Conservation (phyloP, 1,140 invertebrate species). For the Zeugodacus cucurbitae region DNA sequence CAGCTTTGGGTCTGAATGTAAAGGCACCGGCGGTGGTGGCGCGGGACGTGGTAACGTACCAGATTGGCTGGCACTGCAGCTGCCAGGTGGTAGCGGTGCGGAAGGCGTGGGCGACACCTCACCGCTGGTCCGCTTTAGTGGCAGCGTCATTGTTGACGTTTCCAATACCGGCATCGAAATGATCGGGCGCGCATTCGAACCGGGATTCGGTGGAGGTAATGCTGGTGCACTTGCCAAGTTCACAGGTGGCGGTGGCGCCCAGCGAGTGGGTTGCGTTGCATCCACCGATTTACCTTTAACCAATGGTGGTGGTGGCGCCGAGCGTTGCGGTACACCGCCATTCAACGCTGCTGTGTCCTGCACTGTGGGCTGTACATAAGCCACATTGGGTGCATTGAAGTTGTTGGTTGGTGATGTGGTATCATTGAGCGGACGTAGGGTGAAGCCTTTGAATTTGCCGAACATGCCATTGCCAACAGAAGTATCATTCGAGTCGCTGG, state of each 20-base stretch:
- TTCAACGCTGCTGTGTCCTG: constrained; percentile 47
- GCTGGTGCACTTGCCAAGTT: constrained; percentile 65
- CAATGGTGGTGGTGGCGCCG: constrained; percentile 59
- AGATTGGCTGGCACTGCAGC: constrained; percentile 60
- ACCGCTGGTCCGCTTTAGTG: constrained; percentile 69
- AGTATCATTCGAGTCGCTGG: constrained; percentile 68
- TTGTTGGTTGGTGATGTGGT: constrained; percentile 54
- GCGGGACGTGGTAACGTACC: constrained; percentile 45
- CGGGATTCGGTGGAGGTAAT: constrained; percentile 69
- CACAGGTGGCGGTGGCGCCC: constrained; percentile 44
- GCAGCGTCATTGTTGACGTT: constrained; percentile 80
- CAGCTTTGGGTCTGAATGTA: constrained; percentile 64
- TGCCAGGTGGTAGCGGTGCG: constrained; percentile 69
- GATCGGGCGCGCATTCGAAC: constrained; percentile 72
- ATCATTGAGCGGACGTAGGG: constrained; percentile 74
- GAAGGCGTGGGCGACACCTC: constrained; percentile 67
- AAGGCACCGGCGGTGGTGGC: constrained; percentile 58
- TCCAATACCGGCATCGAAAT: constrained; percentile 84
- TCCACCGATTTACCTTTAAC: constrained; percentile 45
- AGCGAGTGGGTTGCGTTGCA: constrained; percentile 42
- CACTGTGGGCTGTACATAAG: constrained; percentile 60
- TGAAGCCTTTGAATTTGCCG: constrained; percentile 87
- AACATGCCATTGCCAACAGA: constrained; percentile 76
- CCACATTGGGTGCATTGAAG: constrained; percentile 61
- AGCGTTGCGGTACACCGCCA: constrained; percentile 51